Evolutionary conservation across 2,888 invertebrate species (phyloP), one percentile per base, ranked within the genome.

Genomic region (Parnassius glacialis): DNA sequence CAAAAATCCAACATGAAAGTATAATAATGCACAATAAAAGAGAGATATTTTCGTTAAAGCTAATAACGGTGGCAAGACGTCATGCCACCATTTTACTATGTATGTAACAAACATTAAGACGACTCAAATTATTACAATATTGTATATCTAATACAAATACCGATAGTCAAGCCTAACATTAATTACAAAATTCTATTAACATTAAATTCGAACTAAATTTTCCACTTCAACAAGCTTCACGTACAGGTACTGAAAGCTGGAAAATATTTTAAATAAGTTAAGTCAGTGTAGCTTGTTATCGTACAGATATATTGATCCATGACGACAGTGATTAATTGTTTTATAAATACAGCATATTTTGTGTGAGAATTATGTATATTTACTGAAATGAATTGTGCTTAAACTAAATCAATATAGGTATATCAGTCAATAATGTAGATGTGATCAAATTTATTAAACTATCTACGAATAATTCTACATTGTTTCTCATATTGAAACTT

Each of bases 351-450:
- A 43, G 1, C 34, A 34, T 7, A 10, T 34, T 34, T 34, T 20
- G 53, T 42, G 13, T 16, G 50, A 9, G 11, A 53, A 41, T 3
- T 9, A 48, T 10, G n/a, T 13, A 13, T 12, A 3, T n/a, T 48
- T 48, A 48, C 13, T 48, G 48, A 48, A 45, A 43, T 51, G n/a
- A 58, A 58, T 54, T 62, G 54, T 58, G 58, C 62, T 58, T 62
- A 62, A 58, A 58, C 58, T 62, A 58, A 62, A 62, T 53, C 41
- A 62, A 53, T 62, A 58, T 57, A 61, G 53, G 53, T 50, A 62
- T 57, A 62, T 62, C 62, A 62, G 62, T 62, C 62, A 62, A 54
- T 58, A 54, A 52, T 53, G 53, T 51, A 62, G 53, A 44, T 54
- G 50, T 62, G 58, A 55, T 58, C 50, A 57, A 57, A 57, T 57